Base-by-base conservation (phyloP, 2,797 vertebrate species). In the Halcyon leucocephala region DNA sequence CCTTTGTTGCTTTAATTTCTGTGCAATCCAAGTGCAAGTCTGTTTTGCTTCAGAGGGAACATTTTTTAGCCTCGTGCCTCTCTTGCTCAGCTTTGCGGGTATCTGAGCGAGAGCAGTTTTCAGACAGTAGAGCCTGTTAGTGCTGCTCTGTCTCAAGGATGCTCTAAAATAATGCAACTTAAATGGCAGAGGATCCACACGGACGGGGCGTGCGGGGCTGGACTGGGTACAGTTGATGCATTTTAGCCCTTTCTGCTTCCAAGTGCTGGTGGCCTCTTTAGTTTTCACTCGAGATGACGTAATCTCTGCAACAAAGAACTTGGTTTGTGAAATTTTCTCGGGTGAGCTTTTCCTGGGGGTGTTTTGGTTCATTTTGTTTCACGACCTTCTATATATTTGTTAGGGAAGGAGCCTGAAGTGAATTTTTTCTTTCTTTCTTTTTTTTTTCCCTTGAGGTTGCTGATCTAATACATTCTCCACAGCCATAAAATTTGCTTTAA, bases 91-190 rank as follows among this genome's bases (percentile, higher is more conserved):
- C 96, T 97, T 96, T 95, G 95, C 29, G 70, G 86, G 95, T 86
- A 21, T 97, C 93, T 82, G 48, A 93, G 97, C 90, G n/a, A 89
- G 93, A 94, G 95, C 90, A 39, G 77, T 79, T 26, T 70, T 17
- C 72, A 96, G 97, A 93, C 94, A 97, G 95, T 60, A 85, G 96
- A 96, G 97, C 90, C 97, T 90, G 95, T 98, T 93, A 97, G 96
- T 95, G 97, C 92, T 88, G 92, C 96, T 96, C 96, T 91, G 58
- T 48, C 93, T 95, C 76, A 42, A 77, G 64, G 90, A 21, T n/a
- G 15, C 93, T 95, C 88, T 48, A 51, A 96, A 97, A 74, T 72
- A 73, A 65, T 21, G 7, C 1, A 41, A n/a, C 55, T 44, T 11
- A 3, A 55, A 29, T 41, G 57, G 22, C 66, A 13, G 18, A 14